phyloP scores from a whole-genome alignment of 1,140 invertebrate species.

The Arion vulgaris region DNA sequence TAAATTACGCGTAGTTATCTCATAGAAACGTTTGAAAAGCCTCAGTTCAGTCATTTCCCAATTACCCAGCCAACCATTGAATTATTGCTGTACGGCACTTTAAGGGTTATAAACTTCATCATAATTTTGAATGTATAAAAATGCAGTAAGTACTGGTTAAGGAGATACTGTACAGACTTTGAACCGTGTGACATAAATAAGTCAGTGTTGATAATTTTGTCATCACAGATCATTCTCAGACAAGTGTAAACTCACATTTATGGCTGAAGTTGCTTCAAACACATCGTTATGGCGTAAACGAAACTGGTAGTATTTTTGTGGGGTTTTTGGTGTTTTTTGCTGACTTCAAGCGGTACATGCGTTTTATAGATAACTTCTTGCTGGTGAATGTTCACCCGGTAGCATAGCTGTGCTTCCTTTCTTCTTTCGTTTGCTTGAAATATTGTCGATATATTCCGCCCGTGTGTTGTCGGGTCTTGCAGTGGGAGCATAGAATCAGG shows the following conservation, averaged over 20 bases:
- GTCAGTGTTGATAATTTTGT: not conserved
- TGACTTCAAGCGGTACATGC: too few species aligned
- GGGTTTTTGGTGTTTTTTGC: too few species aligned
- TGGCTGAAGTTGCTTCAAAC: not conserved
- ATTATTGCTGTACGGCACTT: not conserved
- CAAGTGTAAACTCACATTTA: not conserved
- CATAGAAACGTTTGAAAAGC: too few species aligned
- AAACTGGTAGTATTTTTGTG: too few species aligned
- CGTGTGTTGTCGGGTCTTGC: too few species aligned
- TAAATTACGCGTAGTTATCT: too few species aligned
- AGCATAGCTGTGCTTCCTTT: not conserved
- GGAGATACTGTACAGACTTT: not conserved
- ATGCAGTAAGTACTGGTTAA: not conserved
- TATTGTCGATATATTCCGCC: too few species aligned
- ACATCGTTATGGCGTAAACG: too few species aligned
- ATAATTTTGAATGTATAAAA: not conserved
- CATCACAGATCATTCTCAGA: conserved; percentile 9
- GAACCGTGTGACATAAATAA: not conserved
- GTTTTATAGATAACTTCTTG: conserved; percentile 26
- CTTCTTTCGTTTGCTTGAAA: too few species aligned
- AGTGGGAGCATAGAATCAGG: too few species aligned
- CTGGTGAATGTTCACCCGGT: conserved; percentile 22
- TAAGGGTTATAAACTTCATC: not conserved
- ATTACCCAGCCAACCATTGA: not conserved
- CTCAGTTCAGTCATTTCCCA: not conserved